A percentile compares a stretch with the other conserved stretches of the same genome.
Evolutionary conservation across 1,140 invertebrate species (phyloP).

Genomic region (Micrasema minimum): DNA sequence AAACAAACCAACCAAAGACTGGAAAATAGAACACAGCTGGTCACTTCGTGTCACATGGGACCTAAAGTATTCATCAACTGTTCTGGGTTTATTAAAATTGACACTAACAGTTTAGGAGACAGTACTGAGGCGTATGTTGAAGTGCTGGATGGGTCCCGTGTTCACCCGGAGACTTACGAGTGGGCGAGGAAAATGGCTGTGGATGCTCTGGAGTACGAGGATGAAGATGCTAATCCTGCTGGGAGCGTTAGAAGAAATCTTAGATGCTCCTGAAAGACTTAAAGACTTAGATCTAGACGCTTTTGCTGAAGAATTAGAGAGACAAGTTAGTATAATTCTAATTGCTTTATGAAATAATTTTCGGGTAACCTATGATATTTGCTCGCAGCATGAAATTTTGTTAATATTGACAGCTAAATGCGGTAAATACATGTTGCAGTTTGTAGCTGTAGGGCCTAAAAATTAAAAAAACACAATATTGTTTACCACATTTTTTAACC

Average conservation of each 20-base stretch:
- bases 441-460: too few species aligned
- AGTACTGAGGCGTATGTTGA: constrained; percentile 94
- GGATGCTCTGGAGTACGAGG: constrained; percentile 98
- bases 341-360: too few species aligned
- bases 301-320: constrained; percentile 96
- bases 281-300: constrained; percentile 98
- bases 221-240: constrained; percentile 95
- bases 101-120: constrained; percentile 93
- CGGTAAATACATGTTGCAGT: too few species aligned
- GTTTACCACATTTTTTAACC: too few species aligned
- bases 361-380: too few species aligned
- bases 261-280: constrained; percentile 93
- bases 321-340: constrained; percentile 72
- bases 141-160: constrained; percentile 95
- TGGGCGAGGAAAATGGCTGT: constrained; percentile 99
- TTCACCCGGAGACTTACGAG: constrained; percentile 99
- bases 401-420: too few species aligned
- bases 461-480: too few species aligned
- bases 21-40: constrained; percentile 95
- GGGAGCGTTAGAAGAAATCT: constrained; percentile 96
- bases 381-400: too few species aligned
- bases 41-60: constrained; percentile 95
- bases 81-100: constrained; percentile 99
- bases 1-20: constrained; percentile 94
- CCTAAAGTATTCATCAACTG: constrained; percentile 99